Base-by-base conservation (phyloP, 1,140 invertebrate species). In the Oreohelix idahoensis region DNA sequence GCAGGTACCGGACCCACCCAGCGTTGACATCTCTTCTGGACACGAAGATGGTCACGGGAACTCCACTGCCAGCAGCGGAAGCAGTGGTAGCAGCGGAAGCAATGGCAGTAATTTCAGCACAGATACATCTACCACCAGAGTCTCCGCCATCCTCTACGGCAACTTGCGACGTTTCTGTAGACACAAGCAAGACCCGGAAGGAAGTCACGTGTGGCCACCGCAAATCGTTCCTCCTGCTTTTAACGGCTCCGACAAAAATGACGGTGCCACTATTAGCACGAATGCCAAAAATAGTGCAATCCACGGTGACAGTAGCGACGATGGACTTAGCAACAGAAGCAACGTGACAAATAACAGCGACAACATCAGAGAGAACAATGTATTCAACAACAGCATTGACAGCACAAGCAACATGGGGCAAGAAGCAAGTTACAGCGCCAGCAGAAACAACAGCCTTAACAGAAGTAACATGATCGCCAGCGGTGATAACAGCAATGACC, bases 11-110 rank as follows among this genome's bases (percentile, higher is more conserved):
- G 89, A 89, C 36, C 88, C 84, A 26, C 86, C 89, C 51, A 89
- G 88, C 42, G 87, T 88, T 0, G 89, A 89, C 38, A 82, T 89
- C 80, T 90, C 89, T 20, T 89, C 89, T 10, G 89, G 87, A 29
- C 71, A 66, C 20, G 84, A 79, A 17, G 79, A 82, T 10, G 70
- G 36, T 29, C 20, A 20, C 70, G 51, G 77, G 29, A 35, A 49
- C 75, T 75, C 73, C 8, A 71, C 75, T 1, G 77, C 79, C 51
- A 79, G 77, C 36, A 49, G 77, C 32, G 23, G 23, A n/a, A 79
- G 77, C 36, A 66, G 35, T 35, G 32, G 51, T 53, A 77, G 45
- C 49, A 42, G 36, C 39, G 42, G 74, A 10, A 51, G n/a, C 45
- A n/a, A 42, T 38, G 36, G 51, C 49, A 78, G 45, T 42, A 39